These are phyloP conservation scores for Colaptes auratus DNA, from an alignment of 2,113 vertebrate genomes.

Conservation along the genomic window DNA sequence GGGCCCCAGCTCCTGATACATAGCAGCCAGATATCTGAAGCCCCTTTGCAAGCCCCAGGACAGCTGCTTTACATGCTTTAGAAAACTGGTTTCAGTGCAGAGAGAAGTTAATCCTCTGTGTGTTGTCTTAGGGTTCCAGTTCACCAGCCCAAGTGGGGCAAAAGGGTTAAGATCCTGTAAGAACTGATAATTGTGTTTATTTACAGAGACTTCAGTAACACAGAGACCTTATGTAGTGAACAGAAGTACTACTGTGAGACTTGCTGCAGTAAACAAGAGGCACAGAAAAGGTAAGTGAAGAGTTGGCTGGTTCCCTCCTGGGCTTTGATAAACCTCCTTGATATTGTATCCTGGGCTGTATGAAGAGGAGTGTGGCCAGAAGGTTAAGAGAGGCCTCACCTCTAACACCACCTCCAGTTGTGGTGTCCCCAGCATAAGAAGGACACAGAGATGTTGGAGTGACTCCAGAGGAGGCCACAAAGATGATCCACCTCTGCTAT, in stretches of 20 bases:
- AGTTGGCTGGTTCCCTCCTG: neutral
- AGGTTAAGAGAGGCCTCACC: too few species aligned
- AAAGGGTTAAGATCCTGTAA: neutral
- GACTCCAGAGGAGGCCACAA: too few species aligned
- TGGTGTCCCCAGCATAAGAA: too few species aligned
- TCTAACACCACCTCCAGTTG: too few species aligned
- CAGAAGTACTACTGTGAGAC: slow-evolving; percentile 98
- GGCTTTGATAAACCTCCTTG: neutral
- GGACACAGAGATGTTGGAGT: too few species aligned
- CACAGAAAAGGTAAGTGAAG: slow-evolving; percentile 90
- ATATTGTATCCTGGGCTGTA: neutral
- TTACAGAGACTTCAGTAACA: slow-evolving; percentile 97
- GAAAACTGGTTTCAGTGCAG: neutral
- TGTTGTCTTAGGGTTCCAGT: neutral
- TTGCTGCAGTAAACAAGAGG: slow-evolving; percentile 98
- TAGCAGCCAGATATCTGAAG: neutral
- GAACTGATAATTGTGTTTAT: slow-evolving; percentile 44
- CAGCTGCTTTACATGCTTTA: neutral
- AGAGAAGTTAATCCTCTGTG: neutral
- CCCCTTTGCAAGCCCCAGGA: neutral
- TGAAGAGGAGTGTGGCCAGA: too few species aligned
- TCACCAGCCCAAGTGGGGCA: neutral
- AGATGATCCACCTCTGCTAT: too few species aligned
- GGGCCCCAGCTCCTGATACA: neutral
- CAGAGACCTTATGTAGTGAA: slow-evolving; percentile 96